Base-by-base conservation (phyloP, 1,140 invertebrate species). In the Oedothorax gibbosus region DNA sequence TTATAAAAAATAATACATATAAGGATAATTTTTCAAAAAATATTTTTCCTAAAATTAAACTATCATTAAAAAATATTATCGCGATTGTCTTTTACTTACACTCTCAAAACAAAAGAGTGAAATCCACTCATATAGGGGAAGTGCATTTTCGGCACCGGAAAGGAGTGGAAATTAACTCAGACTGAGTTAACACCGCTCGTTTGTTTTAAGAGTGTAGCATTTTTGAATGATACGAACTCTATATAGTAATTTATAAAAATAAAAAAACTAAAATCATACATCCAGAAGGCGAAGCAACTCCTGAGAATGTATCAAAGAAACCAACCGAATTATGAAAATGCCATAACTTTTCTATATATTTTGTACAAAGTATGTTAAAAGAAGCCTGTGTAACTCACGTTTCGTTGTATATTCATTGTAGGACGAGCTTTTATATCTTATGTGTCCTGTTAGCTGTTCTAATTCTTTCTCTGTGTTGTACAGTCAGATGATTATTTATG, bases 401-500 rank as follows among this genome's bases (percentile, higher is more conserved):
- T 75, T 76, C 76, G 81, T 84, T 84, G 72, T 75, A 71, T 54
- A 72, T 82, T 75, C 71, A 76, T 76, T 75, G 81, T 84, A 84
- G 81, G 75, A 84, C 21, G 81, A 84, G 81, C 81, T 76, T 84
- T 77, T 75, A 51, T 62, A 64, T 49, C 50, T 60, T 21, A 14
- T 64, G 71, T 75, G 71, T 84, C 9, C 66, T 75, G 68, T 82
- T 82, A 66, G 71, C 62, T 75, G 71, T 76, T 84, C n/a, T 68
- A 8, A 57, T 84, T 54, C 51, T 75, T 66, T 76, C 57, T 82
- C 49, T 75, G 81, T 84, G 72, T 68, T 84, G 81, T 84, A 84
- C 81, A 84, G 81, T 84, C 81, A 84, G 50, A 84, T 84, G 81
- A 84, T 84, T 84, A 84, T 84, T 84, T 84, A 84, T 75, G 71